These are phyloP conservation scores for Orthonyx spaldingii DNA, from an alignment of 2,113 vertebrate genomes.

Conservation along the genomic window DNA sequence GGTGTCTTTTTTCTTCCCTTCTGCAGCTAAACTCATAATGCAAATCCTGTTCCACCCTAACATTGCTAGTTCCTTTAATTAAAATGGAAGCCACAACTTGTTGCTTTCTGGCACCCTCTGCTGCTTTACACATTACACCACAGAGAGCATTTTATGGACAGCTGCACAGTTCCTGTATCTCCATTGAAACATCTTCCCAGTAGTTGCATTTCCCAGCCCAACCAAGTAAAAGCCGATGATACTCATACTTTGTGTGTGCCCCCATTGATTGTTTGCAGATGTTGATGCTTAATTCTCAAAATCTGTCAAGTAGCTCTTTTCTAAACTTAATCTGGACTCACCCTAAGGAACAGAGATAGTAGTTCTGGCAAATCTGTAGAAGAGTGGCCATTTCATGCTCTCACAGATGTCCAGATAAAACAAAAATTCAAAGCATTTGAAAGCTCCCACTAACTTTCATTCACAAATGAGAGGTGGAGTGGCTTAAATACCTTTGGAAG, in stretches of 20 bases:
- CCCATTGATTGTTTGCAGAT: not conserved
- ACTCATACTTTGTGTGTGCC: not conserved
- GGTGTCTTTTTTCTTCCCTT: not conserved
- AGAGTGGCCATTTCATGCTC: not conserved
- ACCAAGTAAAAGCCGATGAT: not conserved
- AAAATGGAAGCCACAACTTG: not conserved
- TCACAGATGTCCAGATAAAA: not conserved
- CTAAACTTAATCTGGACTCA: not conserved
- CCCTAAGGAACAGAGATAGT: not conserved
- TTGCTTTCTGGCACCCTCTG: slow-evolving; percentile 15
- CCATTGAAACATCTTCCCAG: not conserved
- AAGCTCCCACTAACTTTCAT: not conserved
- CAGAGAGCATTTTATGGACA: not conserved
- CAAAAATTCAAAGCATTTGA: not conserved
- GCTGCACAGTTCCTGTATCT: not conserved
- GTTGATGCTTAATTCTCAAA: not conserved
- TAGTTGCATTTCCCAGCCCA: not conserved
- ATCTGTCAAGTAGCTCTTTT: not conserved
- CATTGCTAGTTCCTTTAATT: not conserved
- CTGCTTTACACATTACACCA: not conserved
- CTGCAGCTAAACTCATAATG: not conserved
- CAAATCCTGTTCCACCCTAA: not conserved
- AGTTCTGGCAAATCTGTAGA: not conserved
- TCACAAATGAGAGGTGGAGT: not conserved
- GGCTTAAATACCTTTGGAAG: not conserved